Evolutionary conservation across 1,140 invertebrate species (phyloP), one percentile per base, ranked within the genome.

Genomic region (Rhagoletis zephyria): DNA sequence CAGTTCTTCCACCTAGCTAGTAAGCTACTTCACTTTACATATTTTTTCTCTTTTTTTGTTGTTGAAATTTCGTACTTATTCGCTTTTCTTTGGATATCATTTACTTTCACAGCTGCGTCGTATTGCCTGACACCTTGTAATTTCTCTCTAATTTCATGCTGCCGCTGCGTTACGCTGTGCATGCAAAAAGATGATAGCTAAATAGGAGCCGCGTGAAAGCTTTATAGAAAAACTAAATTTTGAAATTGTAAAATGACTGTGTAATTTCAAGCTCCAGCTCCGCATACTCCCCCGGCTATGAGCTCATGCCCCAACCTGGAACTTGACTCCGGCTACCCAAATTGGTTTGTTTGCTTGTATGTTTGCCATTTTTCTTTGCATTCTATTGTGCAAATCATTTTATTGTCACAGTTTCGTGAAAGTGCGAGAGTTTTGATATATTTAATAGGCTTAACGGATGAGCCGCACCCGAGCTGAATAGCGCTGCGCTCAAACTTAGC

Each of bases 371-470:
- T 30, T 81, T 81, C 45, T 81, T 81, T 81, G 74, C 48, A 81
- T 81, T 19, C n/a, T 81, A 19, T 48, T 81, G 74, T 30, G 14
- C 74, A 56, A 81, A 81, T 81, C 48, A 81, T 48, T 81, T 81
- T 48, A 81, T 81, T 81, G 74, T 81, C 48, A 30, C n/a, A 56
- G 74, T 81, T 81, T 81, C 3, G n/a, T 56, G 74, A 16, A 51
- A 81, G 74, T 81, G 74, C 1, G n/a, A 81, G 48, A 51, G 48
- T n/a, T 81, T 81, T 56, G 51, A n/a, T 81, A 81, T 56, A 81
- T 81, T 81, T 81, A 81, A 81, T 81, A 81, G 74, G 74, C 74
- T 81, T 81, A 81, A 3, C 74, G 74, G 19, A 81, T 81, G 48
- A 81, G 74, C 48, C 51, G 48, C 48, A 81, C 74, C 48, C 74